phyloP scores from a whole-genome alignment of 2,113 vertebrate genomes.

The Zeus faber region DNA sequence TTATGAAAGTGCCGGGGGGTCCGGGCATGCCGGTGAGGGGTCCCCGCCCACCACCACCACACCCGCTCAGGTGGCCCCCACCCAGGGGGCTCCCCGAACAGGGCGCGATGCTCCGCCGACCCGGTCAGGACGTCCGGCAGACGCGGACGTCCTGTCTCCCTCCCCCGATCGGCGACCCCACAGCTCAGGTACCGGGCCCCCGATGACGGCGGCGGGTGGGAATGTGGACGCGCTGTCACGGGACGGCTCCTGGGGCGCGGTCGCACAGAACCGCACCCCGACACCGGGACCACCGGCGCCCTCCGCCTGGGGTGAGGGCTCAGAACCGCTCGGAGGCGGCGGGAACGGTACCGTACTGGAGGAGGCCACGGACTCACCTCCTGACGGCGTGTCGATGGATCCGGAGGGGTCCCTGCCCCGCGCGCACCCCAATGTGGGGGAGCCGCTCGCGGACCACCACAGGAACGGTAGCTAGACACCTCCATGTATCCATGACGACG shows the following conservation, averaged over 20 bases:
- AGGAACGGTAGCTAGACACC: background rate
- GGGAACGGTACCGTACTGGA: background rate
- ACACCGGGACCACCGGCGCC: background rate
- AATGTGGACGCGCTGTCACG: background rate
- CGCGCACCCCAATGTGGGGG: constrained; percentile 28
- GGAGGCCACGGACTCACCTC: background rate
- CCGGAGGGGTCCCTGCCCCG: background rate
- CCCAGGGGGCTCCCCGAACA: constrained; percentile 12
- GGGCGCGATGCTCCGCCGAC: constrained; percentile 7
- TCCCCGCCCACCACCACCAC: background rate
- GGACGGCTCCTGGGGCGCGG: background rate
- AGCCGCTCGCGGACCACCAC: constrained; percentile 35
- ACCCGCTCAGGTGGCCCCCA: background rate
- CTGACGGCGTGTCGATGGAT: background rate
- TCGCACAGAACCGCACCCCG: background rate
- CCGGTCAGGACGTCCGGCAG: background rate
- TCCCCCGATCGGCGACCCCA: background rate
- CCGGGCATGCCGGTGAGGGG: no score
- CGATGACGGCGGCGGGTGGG: background rate
- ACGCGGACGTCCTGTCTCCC: background rate
- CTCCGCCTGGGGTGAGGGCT: background rate
- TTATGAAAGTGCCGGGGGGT: no score
- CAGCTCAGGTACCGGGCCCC: no score
- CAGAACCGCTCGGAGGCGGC: background rate
- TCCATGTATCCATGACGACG: no score